Base-by-base conservation (phyloP, 2,888 invertebrate genomes). In the Lasioglossum malachurum region DNA sequence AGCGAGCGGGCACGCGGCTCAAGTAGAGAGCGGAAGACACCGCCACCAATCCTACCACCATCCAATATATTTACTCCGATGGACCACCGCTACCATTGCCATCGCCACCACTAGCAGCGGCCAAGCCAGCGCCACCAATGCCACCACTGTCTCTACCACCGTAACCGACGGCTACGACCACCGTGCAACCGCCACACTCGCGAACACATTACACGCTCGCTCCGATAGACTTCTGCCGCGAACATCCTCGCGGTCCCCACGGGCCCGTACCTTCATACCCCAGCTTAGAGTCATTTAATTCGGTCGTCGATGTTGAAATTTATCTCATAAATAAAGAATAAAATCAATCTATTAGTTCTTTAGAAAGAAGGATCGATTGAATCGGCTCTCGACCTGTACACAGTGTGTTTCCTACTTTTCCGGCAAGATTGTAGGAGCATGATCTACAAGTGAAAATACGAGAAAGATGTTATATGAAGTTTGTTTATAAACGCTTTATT, bases 1-100 rank as follows among this genome's bases (percentile, higher is more conserved):
- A 94, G 94, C 94, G 94, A 93, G 94, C 93, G 94, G 94, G 93
- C 94, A 94, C 94, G 94, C 94, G 94, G 94, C 94, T 93, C 94
- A 94, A 94, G 94, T 94, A 93, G 94, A 94, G 93, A 94, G 93
- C 93, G 94, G 93, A 94, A 94, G 93, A 93, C 93, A 94, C 93
- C 94, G 93, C 93, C 94, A 92, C 93, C 93, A 94, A 94, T 93
- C 93, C 93, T 92, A 92, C 92, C 93, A 90, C 92, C 92, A 92
- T 92, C 91, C 92, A 93, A 94, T 94, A 94, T 94, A 94, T 94
- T 94, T 93, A 93, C 94, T 92, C 93, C 94, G 91, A 93, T 93
- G 93, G 93, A 93, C 94, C 93, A 93, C 93, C 91, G 91, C 92
- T 91, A 92, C 91, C 89, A 92, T 87, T 88, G 86, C 88, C 89